Evolutionary conservation across 2,113 vertebrate species (phyloP).

Genomic region (Cephalopterus ornatus): DNA sequence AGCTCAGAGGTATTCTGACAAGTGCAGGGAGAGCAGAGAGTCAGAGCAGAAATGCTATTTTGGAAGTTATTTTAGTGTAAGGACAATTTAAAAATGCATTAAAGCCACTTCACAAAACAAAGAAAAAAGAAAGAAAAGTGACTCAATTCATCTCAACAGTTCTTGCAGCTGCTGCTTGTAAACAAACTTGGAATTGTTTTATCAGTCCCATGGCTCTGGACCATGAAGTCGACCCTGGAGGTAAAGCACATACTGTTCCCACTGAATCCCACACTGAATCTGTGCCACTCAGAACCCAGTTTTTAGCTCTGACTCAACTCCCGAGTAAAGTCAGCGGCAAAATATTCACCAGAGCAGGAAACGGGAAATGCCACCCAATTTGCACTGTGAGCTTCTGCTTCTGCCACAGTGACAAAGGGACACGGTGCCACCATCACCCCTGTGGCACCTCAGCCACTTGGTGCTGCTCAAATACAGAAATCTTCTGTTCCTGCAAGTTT

Average conservation of each 20-base stretch:
- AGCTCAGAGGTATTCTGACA: not conserved
- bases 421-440: fast-evolving
- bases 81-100: not conserved
- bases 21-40: not conserved
- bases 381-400: not conserved
- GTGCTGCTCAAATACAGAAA: not conserved
- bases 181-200: not conserved
- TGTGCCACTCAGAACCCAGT: not conserved
- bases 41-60: not conserved
- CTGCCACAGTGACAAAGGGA: not conserved
- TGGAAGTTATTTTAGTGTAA: not conserved
- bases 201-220: not conserved
- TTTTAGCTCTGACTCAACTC: not conserved
- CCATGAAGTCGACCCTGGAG: not conserved
- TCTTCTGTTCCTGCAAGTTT: not conserved
- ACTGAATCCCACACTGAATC: not conserved
- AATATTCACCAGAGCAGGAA: not conserved
- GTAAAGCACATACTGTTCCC: not conserved
- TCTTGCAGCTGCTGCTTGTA: not conserved
- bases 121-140: not conserved
- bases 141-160: not conserved
- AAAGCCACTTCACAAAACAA: not conserved
- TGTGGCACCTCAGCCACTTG: not conserved
- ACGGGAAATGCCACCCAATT: fast-evolving
- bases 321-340: not conserved